Percentiles rank a stretch among this genome's conserved stretches.
phyloP scores from a whole-genome alignment of 2,797 vertebrate genomes.

The Harpagifer antarcticus region DNA sequence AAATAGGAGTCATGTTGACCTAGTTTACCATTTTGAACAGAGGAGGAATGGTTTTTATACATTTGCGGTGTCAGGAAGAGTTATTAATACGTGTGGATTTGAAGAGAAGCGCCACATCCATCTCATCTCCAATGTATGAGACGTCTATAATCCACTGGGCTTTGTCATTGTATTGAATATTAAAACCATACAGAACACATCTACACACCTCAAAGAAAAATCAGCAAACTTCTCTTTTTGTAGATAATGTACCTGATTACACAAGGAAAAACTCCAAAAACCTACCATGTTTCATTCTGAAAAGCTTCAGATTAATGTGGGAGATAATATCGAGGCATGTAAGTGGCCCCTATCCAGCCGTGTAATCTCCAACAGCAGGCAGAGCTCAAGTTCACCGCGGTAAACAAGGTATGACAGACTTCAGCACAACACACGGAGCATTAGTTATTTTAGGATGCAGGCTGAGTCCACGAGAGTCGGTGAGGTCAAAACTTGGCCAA shows the following conservation, averaged over 20 bases:
- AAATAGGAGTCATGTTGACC: constrained; percentile 65
- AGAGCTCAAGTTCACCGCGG: constrained; percentile 53
- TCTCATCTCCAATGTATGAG: constrained; percentile 61
- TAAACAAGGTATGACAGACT: constrained; percentile 67
- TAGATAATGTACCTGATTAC: not conserved
- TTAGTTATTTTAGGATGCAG: constrained; percentile 66
- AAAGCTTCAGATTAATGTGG: constrained; percentile 30
- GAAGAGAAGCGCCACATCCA: constrained; percentile 37
- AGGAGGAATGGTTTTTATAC: constrained; percentile 35
- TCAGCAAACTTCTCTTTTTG: not conserved
- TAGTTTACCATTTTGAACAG: constrained; percentile 59
- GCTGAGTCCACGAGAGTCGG: constrained; percentile 46
- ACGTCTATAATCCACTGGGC: constrained; percentile 38
- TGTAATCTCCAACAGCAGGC: constrained; percentile 50
- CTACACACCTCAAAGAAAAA: not conserved
- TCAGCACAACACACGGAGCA: constrained; percentile 54
- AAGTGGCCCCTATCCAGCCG: constrained; percentile 27
- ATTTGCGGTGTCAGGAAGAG: constrained; percentile 52
- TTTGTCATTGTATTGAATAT: constrained; percentile 14
- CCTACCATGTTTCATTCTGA: constrained; percentile 8
- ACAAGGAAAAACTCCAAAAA: constrained; percentile 8
- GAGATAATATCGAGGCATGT: constrained; percentile 39
- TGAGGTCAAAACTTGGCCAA: constrained; percentile 66
- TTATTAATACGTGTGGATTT: constrained; percentile 55
- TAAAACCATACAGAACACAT: constrained; percentile 4